Percentiles rank a stretch among this genome's conserved stretches.
These are phyloP conservation scores for Deroplatys truncata DNA, from an alignment of 2,888 invertebrate genomes.

Conservation along the genomic window DNA sequence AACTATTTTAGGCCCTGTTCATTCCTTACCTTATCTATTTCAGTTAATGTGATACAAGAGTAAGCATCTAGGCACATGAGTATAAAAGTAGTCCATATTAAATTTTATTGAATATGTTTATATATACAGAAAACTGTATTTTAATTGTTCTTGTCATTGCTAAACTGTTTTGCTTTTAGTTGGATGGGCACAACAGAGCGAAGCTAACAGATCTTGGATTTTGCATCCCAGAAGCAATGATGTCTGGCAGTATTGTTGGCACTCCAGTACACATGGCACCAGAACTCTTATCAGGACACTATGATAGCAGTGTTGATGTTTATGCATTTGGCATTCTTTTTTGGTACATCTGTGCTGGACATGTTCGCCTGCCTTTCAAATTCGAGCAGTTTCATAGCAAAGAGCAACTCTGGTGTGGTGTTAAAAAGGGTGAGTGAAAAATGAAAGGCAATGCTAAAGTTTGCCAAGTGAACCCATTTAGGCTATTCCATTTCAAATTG, in stretches of 20 bases:
- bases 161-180: slow-evolving; percentile 39
- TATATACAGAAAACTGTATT: neutral
- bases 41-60: no score
- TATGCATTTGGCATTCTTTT: slow-evolving; percentile 88
- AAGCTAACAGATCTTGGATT: slow-evolving; percentile 85
- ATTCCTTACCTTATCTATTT: no score
- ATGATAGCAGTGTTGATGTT: slow-evolving; percentile 80
- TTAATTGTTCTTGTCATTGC: neutral
- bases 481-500: no score
- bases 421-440: slow-evolving; percentile 63
- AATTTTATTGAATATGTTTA: no score
- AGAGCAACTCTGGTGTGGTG: slow-evolving; percentile 81
- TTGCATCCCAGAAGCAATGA: slow-evolving; percentile 85
- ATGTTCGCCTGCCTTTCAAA: slow-evolving; percentile 69
- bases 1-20: no score
- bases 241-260: slow-evolving; percentile 84
- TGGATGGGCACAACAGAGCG: slow-evolving; percentile 68
- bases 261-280: slow-evolving; percentile 92
- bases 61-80: no score
- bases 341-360: slow-evolving; percentile 86
- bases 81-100: no score
- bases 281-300: slow-evolving; percentile 74
- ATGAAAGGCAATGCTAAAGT: neutral
- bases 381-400: slow-evolving; percentile 83
- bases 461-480: no score